Evolutionary conservation across 35 echinoderm and acorn worm species (phyloP), one percentile per base, ranked within the genome.

Genomic region (Amphiura filiformis): DNA sequence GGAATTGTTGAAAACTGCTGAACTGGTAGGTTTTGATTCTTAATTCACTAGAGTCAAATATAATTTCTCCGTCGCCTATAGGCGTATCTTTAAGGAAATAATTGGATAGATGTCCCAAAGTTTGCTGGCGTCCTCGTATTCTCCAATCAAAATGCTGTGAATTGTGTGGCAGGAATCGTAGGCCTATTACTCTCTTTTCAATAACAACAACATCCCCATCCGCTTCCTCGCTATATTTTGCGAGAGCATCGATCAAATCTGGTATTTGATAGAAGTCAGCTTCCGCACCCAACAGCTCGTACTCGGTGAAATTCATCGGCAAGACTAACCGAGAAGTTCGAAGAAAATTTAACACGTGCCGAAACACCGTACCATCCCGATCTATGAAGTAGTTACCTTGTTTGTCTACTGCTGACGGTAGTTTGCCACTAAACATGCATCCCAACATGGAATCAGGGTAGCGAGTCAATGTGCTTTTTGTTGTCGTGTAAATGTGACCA

Each of bases 321-420:
- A 93, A 28, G 42, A 83, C 79, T 3, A 93, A 47, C 44, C 79
- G 38, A 20, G 37, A 86, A 18, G 76, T 78, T 35, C 87, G 33
- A 33, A 93, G 70, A 38, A 89, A 93, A 52, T 93, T 89, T 3
- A 93, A 33, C 12, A 93, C 28, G 82, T 89, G 78, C 17, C 87
- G 87, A 47, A 93, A 93, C 7, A 93, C 23, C 34, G 80, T 32
- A 0, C 92, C 92, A 39, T 93, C 86, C 32, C 87, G 35, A 56
- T 93, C 92, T 17, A 93, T 93, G 13, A 80, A 40, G 36, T 85
- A 89, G 30, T 85, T 80, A 61, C 17, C 37, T 36, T 35, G 23
- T 32, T 1, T 20, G 61, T 13, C 26, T 22, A 0, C 14, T 9
- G 75, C 35, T 30, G 78, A n/a, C n/a, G n/a, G n/a, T n/a, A n/a